Percentiles rank a stretch among this genome's conserved stretches.
These are phyloP conservation scores for Idris sp. DNA, from an alignment of 1,140 invertebrate species.

Conservation along the genomic window DNA sequence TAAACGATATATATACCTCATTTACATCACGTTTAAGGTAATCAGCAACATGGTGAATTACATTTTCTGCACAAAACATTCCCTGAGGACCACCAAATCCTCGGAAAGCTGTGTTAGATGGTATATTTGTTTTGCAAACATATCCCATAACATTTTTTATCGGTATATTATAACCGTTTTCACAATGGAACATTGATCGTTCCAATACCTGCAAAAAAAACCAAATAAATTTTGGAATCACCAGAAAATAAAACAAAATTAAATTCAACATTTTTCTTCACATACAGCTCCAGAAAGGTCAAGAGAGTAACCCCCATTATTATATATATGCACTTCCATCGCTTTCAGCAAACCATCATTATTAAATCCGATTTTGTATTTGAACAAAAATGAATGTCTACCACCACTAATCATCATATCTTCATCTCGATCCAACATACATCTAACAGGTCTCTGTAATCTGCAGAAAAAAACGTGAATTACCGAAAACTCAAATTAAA, in stretches of 20 bases:
- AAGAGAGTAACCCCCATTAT: conserved; percentile 89
- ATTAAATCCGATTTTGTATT: conserved; percentile 91
- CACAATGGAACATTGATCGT: conserved; percentile 87
- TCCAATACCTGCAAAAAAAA: conserved; percentile 82
- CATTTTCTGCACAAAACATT: conserved; percentile 90
- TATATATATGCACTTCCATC: conserved; percentile 86
- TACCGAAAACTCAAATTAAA: no score
- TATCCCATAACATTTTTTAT: conserved; percentile 83
- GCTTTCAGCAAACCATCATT: conserved; percentile 86
- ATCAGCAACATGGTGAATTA: conserved; percentile 87
- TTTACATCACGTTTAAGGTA: conserved; percentile 82
- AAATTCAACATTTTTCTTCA: no score
- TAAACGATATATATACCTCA: conserved; percentile 73
- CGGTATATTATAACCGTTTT: conserved; percentile 88
- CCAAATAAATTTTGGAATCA: no score
- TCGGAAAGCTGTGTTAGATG: conserved; percentile 93
- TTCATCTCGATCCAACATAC: conserved; percentile 95
- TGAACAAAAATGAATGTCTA: conserved; percentile 91
- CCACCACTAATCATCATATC: conserved; percentile 94
- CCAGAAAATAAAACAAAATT: no score
- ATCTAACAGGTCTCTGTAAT: conserved; percentile 87
- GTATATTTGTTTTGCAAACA: conserved; percentile 90
- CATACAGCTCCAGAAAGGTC: conserved; percentile 91
- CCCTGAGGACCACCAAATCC: conserved; percentile 94
- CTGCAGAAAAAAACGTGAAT: no score